These are phyloP conservation scores for Tinea pellionella DNA, from an alignment of 2,888 invertebrate genomes.

Conservation along the genomic window DNA sequence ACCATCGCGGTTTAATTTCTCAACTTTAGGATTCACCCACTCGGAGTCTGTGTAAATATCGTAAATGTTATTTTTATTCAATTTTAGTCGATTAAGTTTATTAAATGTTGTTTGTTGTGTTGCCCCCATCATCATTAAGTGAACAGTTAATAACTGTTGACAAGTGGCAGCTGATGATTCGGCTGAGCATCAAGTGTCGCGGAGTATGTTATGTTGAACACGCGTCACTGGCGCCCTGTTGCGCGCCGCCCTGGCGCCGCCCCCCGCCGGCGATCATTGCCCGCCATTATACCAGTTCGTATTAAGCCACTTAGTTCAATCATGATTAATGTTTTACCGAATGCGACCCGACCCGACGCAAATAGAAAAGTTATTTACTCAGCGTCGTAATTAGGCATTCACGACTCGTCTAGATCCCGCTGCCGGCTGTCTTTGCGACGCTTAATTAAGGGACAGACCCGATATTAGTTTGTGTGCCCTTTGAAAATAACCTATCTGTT, in stretches of 20 bases:
- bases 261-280: constrained; percentile 64
- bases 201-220: neutral
- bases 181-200: neutral
- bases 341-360: constrained; percentile 33
- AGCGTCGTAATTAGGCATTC: constrained; percentile 66
- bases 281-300: constrained; percentile 58
- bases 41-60: neutral
- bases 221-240: constrained; percentile 44
- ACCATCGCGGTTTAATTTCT: constrained; percentile 41
- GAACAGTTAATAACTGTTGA: neutral
- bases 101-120: neutral
- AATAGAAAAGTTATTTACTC: constrained; percentile 69
- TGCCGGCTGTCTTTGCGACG: constrained; percentile 49
- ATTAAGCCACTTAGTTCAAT: constrained; percentile 70
- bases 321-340: constrained; percentile 70
- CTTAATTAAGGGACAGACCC: constrained; percentile 11
- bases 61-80: no score
- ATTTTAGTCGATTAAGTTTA: no score
- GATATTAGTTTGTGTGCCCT: constrained; percentile 11
- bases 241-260: constrained; percentile 53
- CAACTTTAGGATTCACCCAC: constrained; percentile 19
- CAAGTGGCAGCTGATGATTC: neutral
- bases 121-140: neutral
- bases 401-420: constrained; percentile 50
- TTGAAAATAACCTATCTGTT: neutral